Base-by-base conservation (phyloP, 2,888 invertebrate genomes). In the Philhelius pedissequus region DNA sequence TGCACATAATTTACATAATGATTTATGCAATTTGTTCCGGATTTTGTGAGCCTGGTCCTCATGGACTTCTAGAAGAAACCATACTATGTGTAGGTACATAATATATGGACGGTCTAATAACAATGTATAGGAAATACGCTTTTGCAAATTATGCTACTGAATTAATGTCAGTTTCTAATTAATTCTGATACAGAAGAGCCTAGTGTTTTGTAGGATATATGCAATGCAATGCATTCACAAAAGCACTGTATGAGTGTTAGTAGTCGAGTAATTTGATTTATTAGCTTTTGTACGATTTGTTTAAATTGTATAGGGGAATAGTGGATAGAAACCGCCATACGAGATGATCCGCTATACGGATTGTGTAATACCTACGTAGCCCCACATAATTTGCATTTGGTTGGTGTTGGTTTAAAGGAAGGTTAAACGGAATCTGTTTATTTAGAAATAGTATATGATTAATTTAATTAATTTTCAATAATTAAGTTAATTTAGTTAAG, bases 141-240 rank as follows among this genome's bases (percentile, higher is more conserved):
- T 25, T 80, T 64, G 80, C 76, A 71, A 73, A 82, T 82, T 73
- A 82, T 82, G 82, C 77, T 50, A 82, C 71, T 73, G 82, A 82
- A 82, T 82, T 77, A 82, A 68, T 77, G 82, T 68, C 77, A 68
- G 58, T 60, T 52, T 70, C 66, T 77, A 82, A 77, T 82, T 82
- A 82, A 77, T 76, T 54, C 54, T 18, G 32, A 32, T 18, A 52
- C 11, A 15, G 4, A 4, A 13, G 32, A 43, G 18, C 3, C 18
- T 32, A 3, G 54, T 54, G 7, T 20, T 11, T 32, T 30, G 2
- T 18, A 30, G 32, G 20, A 54, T 30, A 32, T 54, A n/a, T n/a
- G n/a, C n/a, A n/a, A n/a, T n/a, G n/a, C n/a, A n/a, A n/a, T n/a
- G 54, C 18, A 54, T 54, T 54, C 54, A 18, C 32, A 11, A 1